Percentiles rank a stretch among this genome's conserved stretches.
Evolutionary conservation across 2,797 vertebrate genomes (phyloP).

Genomic region (Xyrichtys novacula): DNA sequence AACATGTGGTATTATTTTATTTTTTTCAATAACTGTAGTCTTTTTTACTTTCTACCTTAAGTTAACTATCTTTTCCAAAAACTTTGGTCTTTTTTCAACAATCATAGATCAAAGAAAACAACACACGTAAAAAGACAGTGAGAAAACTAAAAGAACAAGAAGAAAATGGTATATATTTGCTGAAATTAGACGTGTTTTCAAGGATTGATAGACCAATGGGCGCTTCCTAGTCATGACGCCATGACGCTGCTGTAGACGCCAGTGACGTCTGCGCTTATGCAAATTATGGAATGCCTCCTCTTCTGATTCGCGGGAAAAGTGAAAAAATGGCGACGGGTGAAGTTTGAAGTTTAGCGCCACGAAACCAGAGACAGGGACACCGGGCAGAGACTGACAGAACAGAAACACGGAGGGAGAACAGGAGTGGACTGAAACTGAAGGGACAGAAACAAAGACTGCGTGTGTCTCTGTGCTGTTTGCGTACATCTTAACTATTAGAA

Average conservation of each 20-base stretch:
- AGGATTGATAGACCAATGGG: too few species aligned
- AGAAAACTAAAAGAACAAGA: too few species aligned
- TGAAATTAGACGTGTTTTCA: too few species aligned
- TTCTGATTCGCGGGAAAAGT: conserved; percentile 75
- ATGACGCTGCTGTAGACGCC: not conserved
- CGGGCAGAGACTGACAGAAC: not conserved
- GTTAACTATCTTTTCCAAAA: too few species aligned
- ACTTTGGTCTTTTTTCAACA: too few species aligned
- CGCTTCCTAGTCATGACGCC: conserved; percentile 7
- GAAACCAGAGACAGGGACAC: conserved; percentile 12
- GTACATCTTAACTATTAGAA: not conserved
- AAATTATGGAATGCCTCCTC: conserved; percentile 14
- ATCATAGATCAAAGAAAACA: too few species aligned
- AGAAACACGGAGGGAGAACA: not conserved
- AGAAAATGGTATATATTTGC: too few species aligned
- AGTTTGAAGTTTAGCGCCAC: conserved; percentile 71
- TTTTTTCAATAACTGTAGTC: too few species aligned
- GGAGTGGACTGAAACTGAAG: not conserved
- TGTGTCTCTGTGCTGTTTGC: not conserved
- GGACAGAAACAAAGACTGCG: not conserved
- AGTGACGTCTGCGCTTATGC: conserved; percentile 6
- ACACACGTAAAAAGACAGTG: too few species aligned
- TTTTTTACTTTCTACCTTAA: too few species aligned
- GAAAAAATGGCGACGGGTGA: conserved; percentile 71
- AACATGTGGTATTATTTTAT: too few species aligned